Percentiles rank a stretch among this genome's conserved stretches.
Evolutionary conservation across 2,113 vertebrate species (phyloP).

Genomic region (Aptenodytes forsteri): DNA sequence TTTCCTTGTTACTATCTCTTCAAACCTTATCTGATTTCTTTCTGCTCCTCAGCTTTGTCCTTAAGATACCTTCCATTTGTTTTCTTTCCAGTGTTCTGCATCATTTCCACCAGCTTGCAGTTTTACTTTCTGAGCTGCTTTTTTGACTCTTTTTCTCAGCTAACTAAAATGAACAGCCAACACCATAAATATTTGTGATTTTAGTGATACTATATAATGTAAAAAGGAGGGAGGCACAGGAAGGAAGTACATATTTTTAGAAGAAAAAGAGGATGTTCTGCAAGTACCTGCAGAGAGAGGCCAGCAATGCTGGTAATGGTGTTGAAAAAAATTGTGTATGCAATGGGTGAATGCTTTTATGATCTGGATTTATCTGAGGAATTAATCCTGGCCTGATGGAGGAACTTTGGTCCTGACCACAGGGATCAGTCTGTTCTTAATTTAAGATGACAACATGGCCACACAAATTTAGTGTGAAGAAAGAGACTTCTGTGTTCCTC

Average conservation of each 20-base stretch:
- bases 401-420: background rate
- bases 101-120: background rate
- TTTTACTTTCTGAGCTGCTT: background rate
- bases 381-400: background rate
- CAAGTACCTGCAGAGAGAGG: background rate
- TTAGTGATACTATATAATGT: background rate
- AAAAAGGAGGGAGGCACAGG: background rate
- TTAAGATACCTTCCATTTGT: background rate
- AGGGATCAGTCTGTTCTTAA: background rate
- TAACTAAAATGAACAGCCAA: background rate
- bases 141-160: background rate
- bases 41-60: background rate
- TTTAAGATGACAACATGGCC: background rate
- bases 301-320: background rate
- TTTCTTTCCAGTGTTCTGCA: background rate
- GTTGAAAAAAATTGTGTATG: background rate
- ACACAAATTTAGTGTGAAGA: background rate
- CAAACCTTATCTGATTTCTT: background rate
- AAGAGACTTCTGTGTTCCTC: background rate
- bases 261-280: constrained; percentile 1
- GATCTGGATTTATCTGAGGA: background rate
- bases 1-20: background rate
- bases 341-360: background rate
- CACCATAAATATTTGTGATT: background rate
- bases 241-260: constrained; percentile 32